Base-by-base conservation (phyloP, 2,113 vertebrate genomes). In the Erythrocebus patas region DNA sequence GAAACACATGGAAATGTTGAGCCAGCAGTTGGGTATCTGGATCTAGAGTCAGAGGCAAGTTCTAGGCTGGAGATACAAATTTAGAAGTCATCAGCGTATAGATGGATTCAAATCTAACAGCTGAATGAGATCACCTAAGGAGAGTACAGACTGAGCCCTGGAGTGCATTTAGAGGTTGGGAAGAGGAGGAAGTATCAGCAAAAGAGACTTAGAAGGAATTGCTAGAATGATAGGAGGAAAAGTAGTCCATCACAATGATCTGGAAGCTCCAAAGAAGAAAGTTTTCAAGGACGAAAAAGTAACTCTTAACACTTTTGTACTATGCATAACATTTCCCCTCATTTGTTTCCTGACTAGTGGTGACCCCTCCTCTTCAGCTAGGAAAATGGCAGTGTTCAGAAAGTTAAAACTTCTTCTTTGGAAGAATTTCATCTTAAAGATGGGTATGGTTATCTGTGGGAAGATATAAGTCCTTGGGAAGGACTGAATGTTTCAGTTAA, bases 381-480 rank as follows among this genome's bases (percentile, higher is more conserved):
- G 43, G 68, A 96, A 80, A 57, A 99, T 99, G 99, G 98, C 98
- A 55, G 96, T 99, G 90, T 81, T 98, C 84, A 98, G 98, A 97
- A 99, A 99, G 96, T 99, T 99, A 98, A 98, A 99, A 93, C 98
- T 99, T 76, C 99, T 99, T 97, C 98, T 99, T 43, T 99, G 99
- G 99, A 99, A 99, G 98, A 99, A 99, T 97, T 99, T 99, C 97
- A 97, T 99, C 90, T 98, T 99, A 96, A 99, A 99, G 99, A 99
- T 99, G 81, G 72, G 96, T 78, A 91, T 66, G 9, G 32, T 25
- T 70, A 55, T 75, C 50, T 48, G 40, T n/a, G 38, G 45, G 40
- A 61, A n/a, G 48, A 40, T 64, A 0, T 50, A 27, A 43, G 40
- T 70, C 8, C 48, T 48, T 22, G 6, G 43, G 16, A 59, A 52